Percentiles rank a stretch among this genome's conserved stretches.
Evolutionary conservation across 2,888 invertebrate genomes (phyloP).

Genomic region (Lasius platythorax): DNA sequence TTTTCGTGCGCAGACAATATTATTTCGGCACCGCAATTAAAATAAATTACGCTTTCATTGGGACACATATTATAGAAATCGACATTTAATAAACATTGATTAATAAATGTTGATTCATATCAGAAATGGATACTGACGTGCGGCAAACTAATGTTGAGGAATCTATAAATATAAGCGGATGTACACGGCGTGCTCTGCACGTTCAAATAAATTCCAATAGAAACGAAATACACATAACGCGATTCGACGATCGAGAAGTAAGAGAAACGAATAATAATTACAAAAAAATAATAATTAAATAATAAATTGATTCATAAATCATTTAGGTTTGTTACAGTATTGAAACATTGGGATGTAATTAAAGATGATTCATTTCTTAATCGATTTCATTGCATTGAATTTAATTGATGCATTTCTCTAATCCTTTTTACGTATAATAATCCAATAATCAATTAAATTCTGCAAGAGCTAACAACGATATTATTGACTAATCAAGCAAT

Average conservation of each 20-base stretch:
- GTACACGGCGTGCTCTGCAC: background rate
- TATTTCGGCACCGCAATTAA: background rate
- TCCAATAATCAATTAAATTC: constrained; percentile 31
- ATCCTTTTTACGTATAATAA: constrained; percentile 2
- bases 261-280: background rate
- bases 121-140: background rate
- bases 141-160: constrained; percentile 46
- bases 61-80: constrained; percentile 63
- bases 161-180: constrained; percentile 57
- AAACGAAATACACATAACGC: background rate
- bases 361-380: background rate
- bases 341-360: constrained; percentile 11
- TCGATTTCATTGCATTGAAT: constrained; percentile 1
- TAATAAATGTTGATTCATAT: constrained; percentile 62
- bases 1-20: constrained; percentile 23
- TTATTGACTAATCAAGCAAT: constrained; percentile 47
- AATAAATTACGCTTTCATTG: constrained; percentile 66
- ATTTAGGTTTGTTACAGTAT: background rate
- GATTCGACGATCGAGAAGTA: background rate
- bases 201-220: constrained; percentile 4
- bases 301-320: background rate
- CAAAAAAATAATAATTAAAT: constrained; percentile 15
- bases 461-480: background rate
- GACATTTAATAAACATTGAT: constrained; percentile 47
- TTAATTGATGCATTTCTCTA: background rate